Conservation (phyloP, 2,888 invertebrate species). For the Parascotia fuliginaria region DNA sequence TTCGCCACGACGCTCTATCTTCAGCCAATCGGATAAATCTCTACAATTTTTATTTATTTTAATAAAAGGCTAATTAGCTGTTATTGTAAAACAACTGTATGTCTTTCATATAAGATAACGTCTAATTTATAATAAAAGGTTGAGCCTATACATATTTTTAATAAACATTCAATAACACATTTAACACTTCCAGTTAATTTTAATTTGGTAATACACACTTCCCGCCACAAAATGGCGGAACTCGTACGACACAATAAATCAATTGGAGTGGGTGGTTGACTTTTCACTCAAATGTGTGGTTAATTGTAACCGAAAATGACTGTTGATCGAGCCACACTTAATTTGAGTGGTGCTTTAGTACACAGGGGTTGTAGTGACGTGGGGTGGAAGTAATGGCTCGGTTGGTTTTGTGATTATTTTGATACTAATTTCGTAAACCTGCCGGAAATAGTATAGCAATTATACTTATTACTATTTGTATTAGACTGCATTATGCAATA, state of each 20-base stretch:
- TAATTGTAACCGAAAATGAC: conserved; percentile 86
- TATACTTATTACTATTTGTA: conserved; percentile 56
- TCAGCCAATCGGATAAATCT: no score
- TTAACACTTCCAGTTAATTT: conserved; percentile 50
- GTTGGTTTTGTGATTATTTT: conserved; percentile 76
- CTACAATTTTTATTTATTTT: no score
- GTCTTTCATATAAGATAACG: no score
- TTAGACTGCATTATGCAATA: conserved; percentile 16
- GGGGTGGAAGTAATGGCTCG: conserved; percentile 74
- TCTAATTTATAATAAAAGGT: no score
- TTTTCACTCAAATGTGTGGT: conserved; percentile 86
- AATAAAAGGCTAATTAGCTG: no score
- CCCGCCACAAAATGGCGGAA: conserved; percentile 81
- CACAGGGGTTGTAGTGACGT: conserved; percentile 61
- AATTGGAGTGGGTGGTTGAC: conserved; percentile 86
- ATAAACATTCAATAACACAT: not conserved
- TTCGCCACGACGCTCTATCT: no score
- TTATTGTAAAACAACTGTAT: no score
- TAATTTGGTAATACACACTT: conserved; percentile 59
- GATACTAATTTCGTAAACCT: conserved; percentile 67
- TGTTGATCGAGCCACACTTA: conserved; percentile 86
- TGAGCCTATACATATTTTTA: no score
- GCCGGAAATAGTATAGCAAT: conserved; percentile 65
- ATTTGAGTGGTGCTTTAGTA: conserved; percentile 82
- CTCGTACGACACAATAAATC: conserved; percentile 83